Percentiles rank a stretch among this genome's conserved stretches.
phyloP scores from a whole-genome alignment of 2,113 vertebrate species.

The Erythrolamprus reginae region DNA sequence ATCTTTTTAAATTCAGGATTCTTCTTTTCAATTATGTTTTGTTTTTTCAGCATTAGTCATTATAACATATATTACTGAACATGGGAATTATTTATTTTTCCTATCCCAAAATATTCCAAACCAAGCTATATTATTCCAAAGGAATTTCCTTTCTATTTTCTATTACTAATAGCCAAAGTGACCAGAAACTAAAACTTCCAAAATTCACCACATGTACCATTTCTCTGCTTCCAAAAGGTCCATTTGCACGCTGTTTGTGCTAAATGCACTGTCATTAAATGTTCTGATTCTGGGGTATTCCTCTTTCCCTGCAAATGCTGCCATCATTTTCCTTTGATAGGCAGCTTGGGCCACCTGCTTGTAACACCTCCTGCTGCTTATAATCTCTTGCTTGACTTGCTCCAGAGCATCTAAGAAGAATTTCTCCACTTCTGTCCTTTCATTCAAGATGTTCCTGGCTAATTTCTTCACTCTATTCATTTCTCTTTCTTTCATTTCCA shows the following conservation, averaged over 20 bases:
- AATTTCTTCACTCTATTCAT: conserved; percentile 74
- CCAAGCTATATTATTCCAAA: not conserved
- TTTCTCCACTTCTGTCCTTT: conserved; percentile 77
- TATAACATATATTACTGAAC: not conserved
- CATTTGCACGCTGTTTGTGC: conserved; percentile 79
- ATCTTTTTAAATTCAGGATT: not conserved
- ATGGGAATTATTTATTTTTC: not conserved
- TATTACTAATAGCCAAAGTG: not conserved
- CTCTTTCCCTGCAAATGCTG: conserved; percentile 68
- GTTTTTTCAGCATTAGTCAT: not conserved
- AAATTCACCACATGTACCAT: conserved; percentile 63
- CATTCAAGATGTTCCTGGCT: conserved; percentile 70
- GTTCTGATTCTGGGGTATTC: conserved; percentile 78
- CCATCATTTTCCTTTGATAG: conserved; percentile 70
- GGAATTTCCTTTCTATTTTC: not conserved
- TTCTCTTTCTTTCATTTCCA: conserved; percentile 76
- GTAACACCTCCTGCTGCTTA: conserved; percentile 66
- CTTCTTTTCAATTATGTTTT: not conserved
- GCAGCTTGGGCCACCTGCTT: conserved; percentile 72
- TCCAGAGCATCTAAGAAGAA: conserved; percentile 81
- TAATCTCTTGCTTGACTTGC: conserved; percentile 78
- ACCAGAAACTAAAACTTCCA: not conserved
- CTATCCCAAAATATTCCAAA: not conserved
- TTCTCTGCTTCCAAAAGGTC: conserved; percentile 74
- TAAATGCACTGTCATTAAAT: conserved; percentile 74